Evolutionary conservation across 2,113 vertebrate species (phyloP).

Genomic region (Leptocoma aspasia): DNA sequence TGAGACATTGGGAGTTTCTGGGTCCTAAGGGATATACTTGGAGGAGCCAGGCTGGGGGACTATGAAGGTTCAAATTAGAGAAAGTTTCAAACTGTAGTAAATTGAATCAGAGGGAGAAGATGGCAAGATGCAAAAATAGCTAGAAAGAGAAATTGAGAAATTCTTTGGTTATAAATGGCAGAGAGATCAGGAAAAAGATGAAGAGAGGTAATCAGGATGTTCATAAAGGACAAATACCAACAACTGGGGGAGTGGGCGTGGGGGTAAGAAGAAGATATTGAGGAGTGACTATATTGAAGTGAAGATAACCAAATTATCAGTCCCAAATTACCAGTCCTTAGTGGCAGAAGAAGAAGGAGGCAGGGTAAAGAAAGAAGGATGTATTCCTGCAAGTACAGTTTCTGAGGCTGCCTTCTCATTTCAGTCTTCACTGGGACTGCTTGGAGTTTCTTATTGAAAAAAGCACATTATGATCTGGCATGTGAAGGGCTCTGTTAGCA

Average conservation of each 20-base stretch:
- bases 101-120: background rate
- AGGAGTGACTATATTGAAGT: background rate
- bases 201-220: background rate
- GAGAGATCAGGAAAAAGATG: background rate
- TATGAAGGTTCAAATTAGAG: background rate
- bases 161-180: background rate
- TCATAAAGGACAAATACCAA: background rate
- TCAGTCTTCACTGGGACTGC: background rate
- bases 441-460: background rate
- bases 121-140: background rate
- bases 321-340: background rate
- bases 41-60: fast-evolving
- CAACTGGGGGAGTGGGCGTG: fast-evolving
- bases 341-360: background rate
- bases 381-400: background rate
- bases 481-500: background rate
- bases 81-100: background rate
- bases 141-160: background rate
- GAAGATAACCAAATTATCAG: background rate
- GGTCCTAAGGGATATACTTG: background rate
- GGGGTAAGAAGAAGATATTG: background rate
- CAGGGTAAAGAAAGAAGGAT: background rate
- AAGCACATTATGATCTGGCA: background rate
- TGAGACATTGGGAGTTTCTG: background rate
- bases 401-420: background rate